Evolutionary conservation across 1,140 invertebrate species (phyloP).

Genomic region (Hylaeus volcanicus): DNA sequence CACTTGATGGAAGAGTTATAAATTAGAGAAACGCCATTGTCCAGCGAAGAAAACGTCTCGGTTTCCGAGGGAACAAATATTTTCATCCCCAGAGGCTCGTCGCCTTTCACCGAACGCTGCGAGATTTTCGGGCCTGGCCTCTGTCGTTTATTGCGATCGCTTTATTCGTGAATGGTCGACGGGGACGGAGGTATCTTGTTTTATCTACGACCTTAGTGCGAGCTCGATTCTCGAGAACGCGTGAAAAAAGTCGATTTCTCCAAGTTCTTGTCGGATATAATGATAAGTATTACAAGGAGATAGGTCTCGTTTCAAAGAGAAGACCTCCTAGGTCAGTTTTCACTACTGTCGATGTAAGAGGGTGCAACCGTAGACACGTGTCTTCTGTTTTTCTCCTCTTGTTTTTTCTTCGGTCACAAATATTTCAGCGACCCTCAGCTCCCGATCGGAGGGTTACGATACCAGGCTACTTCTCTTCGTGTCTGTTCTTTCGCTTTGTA

Average conservation of each 20-base stretch:
- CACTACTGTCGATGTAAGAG: too few species aligned
- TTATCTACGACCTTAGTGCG: too few species aligned
- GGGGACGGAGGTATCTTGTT: too few species aligned
- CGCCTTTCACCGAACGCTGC: not conserved
- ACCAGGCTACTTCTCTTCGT: not conserved
- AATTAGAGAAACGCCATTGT: conserved; percentile 26
- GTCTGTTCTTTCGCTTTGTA: not conserved
- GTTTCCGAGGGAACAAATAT: conserved; percentile 25
- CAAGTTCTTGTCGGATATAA: too few species aligned
- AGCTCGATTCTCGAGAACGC: too few species aligned
- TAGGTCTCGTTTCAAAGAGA: too few species aligned
- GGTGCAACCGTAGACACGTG: not conserved
- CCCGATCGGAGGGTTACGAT: not conserved
- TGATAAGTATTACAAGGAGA: too few species aligned
- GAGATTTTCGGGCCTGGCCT: not conserved
- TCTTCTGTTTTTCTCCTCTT: too few species aligned
- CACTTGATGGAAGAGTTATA: conserved; percentile 47
- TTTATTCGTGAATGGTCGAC: too few species aligned
- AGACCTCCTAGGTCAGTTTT: too few species aligned
- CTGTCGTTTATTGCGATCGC: not conserved
- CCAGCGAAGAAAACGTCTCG: conserved; percentile 3
- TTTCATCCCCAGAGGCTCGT: conserved; percentile 4
- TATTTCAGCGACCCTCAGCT: not conserved
- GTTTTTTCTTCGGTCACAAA: not conserved
- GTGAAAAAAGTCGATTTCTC: too few species aligned